Percentiles rank a stretch among this genome's conserved stretches.
These are phyloP conservation scores for Agonopterix arenella DNA, from an alignment of 2,888 invertebrate genomes.

Conservation along the genomic window DNA sequence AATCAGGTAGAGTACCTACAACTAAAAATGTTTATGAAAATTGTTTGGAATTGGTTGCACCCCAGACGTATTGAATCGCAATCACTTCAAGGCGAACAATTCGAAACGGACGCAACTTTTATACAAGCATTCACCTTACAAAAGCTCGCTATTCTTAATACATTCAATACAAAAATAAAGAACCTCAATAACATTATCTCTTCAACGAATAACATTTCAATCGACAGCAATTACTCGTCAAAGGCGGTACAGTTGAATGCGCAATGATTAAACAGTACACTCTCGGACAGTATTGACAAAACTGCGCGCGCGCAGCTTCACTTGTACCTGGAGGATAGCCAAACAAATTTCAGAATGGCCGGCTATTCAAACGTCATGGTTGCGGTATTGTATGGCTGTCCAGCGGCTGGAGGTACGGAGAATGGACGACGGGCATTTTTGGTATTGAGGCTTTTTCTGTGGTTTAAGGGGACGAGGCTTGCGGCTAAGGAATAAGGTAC, in stretches of 20 bases:
- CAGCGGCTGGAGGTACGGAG: constrained; percentile 22
- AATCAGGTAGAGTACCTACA: too few species aligned
- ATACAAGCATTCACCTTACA: too few species aligned
- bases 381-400: constrained; percentile 54
- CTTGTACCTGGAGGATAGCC: constrained; percentile 39
- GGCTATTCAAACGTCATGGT: constrained; percentile 67
- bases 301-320: constrained; percentile 54
- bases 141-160: background rate
- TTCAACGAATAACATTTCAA: constrained; percentile 52
- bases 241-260: constrained; percentile 72
- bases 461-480: too few species aligned
- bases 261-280: constrained; percentile 66
- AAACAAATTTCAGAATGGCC: constrained; percentile 65
- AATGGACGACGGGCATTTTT: constrained; percentile 35
- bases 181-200: constrained; percentile 2
- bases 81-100: too few species aligned
- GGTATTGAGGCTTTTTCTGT: constrained; percentile 16
- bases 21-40: too few species aligned
- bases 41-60: too few species aligned
- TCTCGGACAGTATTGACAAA: constrained; percentile 69
- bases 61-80: too few species aligned
- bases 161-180: background rate
- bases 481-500: too few species aligned
- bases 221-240: constrained; percentile 71
- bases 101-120: too few species aligned